Evolutionary conservation across 2,113 vertebrate genomes (phyloP), one percentile per base, ranked within the genome.

Genomic region (Nothocercus nigrocapillus): DNA sequence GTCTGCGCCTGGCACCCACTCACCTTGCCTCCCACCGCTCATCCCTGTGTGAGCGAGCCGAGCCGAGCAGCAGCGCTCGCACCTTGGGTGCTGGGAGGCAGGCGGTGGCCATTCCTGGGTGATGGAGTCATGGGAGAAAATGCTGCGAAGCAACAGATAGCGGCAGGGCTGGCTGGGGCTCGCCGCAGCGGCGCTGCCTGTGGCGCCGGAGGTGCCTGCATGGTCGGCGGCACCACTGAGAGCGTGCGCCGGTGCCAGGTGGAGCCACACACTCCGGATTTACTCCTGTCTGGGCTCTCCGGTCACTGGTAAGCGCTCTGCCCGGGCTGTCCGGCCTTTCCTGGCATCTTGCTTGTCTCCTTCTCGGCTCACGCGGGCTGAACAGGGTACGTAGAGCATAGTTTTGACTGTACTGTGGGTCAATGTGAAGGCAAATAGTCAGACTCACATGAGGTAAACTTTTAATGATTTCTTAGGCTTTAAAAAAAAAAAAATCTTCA

Each of bases 51-150:
- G 72, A 82, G 91, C 78, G 82, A 70, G 47, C 53, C 42, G 82
- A 74, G 47, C 49, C 47, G 47, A 54, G 47, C 74, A 30, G 84
- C 89, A 22, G 67, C 45, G 32, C 42, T 58, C 27, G 32, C 36
- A 68, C 82, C 85, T 63, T 70, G 72, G 34, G 91, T 27, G 56
- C 81, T 15, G 68, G 67, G 59, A 68, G 88, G 53, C 15, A 93
- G 92, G 82, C 74, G 85, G 93, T 94, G 91, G 95, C 97, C 96
- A 96, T 98, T 98, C 95, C 96, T 94, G 90, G 76, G 79, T 59
- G 81, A 95, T 97, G 93, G 97, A 97, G 97, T 98, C 97, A 97
- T 90, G 67, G 96, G 89, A 96, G 97, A 96, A 97, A 49, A 82
- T 36, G 97, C 96, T 54, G 91, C 56, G 82, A 95, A 93, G 79